Conservation (phyloP, 2,113 vertebrate genomes). For the Macrotis lagotis region DNA sequence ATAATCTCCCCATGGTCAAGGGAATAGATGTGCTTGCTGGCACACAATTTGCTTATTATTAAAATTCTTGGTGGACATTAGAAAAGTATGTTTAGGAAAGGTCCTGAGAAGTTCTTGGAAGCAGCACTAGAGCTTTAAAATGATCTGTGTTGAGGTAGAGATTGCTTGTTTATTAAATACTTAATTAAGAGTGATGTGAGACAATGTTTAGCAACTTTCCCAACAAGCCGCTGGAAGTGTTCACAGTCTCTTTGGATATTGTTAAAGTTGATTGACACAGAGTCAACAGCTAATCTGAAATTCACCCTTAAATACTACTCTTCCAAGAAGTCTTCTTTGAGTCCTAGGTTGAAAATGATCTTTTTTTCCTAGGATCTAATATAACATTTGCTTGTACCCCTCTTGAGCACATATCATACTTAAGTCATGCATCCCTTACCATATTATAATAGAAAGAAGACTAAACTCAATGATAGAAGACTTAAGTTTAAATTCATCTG, state of each 20-base stretch:
- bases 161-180: constrained; percentile 20
- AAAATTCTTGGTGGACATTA: constrained; percentile 78
- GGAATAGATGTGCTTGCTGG: constrained; percentile 78
- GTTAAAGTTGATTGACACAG: neutral
- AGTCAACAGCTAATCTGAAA: neutral
- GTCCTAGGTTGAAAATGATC: neutral
- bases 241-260: constrained; percentile 23
- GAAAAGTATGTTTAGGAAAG: constrained; percentile 80
- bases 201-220: neutral
- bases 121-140: constrained; percentile 17
- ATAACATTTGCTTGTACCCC: neutral
- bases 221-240: neutral
- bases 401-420: neutral
- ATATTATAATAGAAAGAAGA: neutral
- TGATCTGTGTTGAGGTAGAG: constrained; percentile 59
- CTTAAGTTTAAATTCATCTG: neutral
- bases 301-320: neutral
- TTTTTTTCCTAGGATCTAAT: neutral
- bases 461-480: neutral
- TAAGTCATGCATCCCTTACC: neutral
- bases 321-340: neutral
- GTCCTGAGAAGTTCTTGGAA: constrained; percentile 72
- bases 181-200: neutral
- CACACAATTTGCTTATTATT: constrained; percentile 72
- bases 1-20: constrained; percentile 19